These are phyloP conservation scores for Puntigrus tetrazona DNA, from an alignment of 2,113 vertebrate species.

Conservation along the genomic window DNA sequence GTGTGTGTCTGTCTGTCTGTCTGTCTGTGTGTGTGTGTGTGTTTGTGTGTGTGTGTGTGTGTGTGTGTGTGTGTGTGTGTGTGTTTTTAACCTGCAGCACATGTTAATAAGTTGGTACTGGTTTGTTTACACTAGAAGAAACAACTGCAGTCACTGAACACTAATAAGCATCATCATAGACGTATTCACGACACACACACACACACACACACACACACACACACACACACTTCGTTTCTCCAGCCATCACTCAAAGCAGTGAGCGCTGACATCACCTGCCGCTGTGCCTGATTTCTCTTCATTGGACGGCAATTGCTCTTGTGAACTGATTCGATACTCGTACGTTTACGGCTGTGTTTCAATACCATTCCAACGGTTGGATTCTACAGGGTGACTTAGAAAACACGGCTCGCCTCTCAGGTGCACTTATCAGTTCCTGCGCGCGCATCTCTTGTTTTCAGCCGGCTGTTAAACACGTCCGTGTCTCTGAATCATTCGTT, in stretches of 20 bases:
- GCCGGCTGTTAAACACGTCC: too few species aligned
- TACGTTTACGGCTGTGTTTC: not conserved
- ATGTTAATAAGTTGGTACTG: not conserved
- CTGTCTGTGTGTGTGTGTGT: not conserved
- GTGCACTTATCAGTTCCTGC: too few species aligned
- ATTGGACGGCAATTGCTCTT: not conserved
- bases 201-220: not conserved
- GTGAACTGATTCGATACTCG: not conserved
- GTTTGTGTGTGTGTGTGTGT: too few species aligned
- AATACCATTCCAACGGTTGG: not conserved
- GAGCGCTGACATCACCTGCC: not conserved
- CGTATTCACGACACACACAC: not conserved
- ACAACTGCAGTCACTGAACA: conserved; percentile 13
- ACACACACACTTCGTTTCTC: not conserved
- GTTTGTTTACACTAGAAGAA: not conserved
- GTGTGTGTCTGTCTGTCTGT: not conserved
- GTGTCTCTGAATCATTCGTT: too few species aligned
- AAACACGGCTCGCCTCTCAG: too few species aligned
- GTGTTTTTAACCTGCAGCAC: not conserved
- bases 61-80: not conserved
- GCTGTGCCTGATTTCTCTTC: not conserved
- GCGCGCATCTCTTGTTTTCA: too few species aligned
- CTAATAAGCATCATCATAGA: not conserved
- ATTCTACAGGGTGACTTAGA: not conserved
- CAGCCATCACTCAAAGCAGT: conserved; percentile 2